Percentiles rank a stretch among this genome's conserved stretches.
Conservation (phyloP, 2,888 invertebrate genomes). For the Chrysopilus asiliformis region DNA sequence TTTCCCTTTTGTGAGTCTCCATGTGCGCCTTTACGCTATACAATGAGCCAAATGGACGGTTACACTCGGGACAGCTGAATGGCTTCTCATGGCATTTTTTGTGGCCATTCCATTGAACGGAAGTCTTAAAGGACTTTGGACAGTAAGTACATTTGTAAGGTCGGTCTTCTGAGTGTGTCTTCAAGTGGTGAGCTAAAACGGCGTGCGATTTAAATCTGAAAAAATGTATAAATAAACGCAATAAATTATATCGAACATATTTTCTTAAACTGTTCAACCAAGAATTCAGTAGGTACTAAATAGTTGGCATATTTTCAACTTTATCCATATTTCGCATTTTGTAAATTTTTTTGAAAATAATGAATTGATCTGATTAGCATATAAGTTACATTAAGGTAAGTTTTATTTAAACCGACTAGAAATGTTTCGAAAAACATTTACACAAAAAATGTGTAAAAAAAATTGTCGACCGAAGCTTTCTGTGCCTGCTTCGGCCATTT, state of each 20-base stretch:
- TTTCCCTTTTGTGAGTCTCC: slow-evolving; percentile 55
- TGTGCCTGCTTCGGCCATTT: slow-evolving; percentile 36
- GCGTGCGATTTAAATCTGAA: slow-evolving; percentile 62
- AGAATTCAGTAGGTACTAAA: too few species aligned
- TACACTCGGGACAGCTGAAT: slow-evolving; percentile 61
- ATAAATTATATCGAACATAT: too few species aligned
- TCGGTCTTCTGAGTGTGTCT: slow-evolving; percentile 62
- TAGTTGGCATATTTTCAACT: too few species aligned
- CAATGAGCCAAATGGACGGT: slow-evolving; percentile 62
- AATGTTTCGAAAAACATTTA: background rate
- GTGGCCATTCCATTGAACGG: slow-evolving; percentile 64
- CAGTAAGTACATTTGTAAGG: slow-evolving; percentile 63
- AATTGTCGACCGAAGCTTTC: slow-evolving; percentile 26
- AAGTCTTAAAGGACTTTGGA: slow-evolving; percentile 66
- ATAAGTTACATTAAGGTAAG: too few species aligned
- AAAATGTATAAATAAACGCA: too few species aligned
- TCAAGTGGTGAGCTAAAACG: slow-evolving; percentile 62
- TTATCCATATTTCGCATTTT: too few species aligned
- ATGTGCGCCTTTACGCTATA: slow-evolving; percentile 66
- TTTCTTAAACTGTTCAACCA: background rate
- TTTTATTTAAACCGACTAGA: background rate
- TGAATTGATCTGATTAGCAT: too few species aligned
- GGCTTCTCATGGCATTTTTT: slow-evolving; percentile 73
- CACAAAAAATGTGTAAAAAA: slow-evolving; percentile 8
- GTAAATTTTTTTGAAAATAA: too few species aligned